Evolutionary conservation across 2,113 vertebrate genomes (phyloP).

Genomic region (Tychaedon coryphoeus): DNA sequence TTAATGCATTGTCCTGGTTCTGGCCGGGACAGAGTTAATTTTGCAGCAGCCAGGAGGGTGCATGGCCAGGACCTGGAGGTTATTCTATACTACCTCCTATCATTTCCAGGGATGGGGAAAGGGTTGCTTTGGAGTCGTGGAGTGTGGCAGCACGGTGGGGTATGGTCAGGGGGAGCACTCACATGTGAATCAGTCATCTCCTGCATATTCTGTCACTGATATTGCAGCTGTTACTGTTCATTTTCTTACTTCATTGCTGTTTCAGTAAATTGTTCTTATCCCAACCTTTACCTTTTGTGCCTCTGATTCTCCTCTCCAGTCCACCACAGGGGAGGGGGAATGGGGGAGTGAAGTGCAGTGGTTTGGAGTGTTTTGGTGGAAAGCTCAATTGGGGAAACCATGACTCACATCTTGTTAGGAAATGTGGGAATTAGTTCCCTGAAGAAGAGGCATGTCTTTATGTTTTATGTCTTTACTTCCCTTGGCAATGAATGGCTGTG

Average conservation of each 20-base stretch:
- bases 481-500: not conserved
- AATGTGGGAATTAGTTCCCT: not conserved
- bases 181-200: accelerated
- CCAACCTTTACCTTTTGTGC: not conserved
- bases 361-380: not conserved
- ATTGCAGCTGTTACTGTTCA: not conserved
- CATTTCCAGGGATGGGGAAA: not conserved
- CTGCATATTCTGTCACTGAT: not conserved
- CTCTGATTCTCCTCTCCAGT: not conserved
- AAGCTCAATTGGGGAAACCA: not conserved
- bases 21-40: not conserved
- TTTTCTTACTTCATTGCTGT: not conserved
- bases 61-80: not conserved
- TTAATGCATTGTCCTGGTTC: not conserved
- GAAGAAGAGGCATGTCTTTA: not conserved
- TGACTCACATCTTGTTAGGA: not conserved
- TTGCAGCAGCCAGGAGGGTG: not conserved
- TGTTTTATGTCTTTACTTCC: not conserved
- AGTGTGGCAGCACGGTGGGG: not conserved
- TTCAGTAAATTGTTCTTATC: not conserved
- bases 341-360: accelerated
- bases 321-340: not conserved
- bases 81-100: not conserved
- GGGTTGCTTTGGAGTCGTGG: not conserved
- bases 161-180: not conserved